phyloP scores from a whole-genome alignment of 2,113 vertebrate species.

The Melanerpes aurifrons region DNA sequence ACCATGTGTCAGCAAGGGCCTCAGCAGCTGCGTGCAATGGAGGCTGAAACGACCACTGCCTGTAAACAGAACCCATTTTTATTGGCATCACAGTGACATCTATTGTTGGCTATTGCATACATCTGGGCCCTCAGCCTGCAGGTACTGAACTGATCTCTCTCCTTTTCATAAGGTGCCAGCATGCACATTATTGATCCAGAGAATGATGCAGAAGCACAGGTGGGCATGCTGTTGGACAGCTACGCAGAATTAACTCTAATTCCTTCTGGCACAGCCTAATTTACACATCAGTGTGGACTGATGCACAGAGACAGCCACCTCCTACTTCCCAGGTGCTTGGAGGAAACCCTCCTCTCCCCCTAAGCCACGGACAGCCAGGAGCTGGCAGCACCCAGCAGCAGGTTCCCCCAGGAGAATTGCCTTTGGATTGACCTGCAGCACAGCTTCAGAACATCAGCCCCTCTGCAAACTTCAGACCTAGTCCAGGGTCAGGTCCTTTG shows the following conservation, averaged over 20 bases:
- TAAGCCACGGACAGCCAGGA: too few species aligned
- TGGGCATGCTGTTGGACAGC: not conserved
- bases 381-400: not conserved
- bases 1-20: not conserved
- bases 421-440: not conserved
- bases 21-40: slow-evolving; percentile 14
- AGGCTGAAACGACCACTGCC: slow-evolving; percentile 55
- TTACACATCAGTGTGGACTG: slow-evolving; percentile 15
- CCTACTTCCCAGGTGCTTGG: not conserved
- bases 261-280: slow-evolving; percentile 52
- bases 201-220: not conserved
- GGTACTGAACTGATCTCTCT: not conserved
- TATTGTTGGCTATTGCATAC: slow-evolving; percentile 68
- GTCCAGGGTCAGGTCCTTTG: not conserved
- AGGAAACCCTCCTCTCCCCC: not conserved
- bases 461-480: accelerated
- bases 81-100: slow-evolving; percentile 77
- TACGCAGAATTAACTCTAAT: slow-evolving; percentile 45
- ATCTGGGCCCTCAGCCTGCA: slow-evolving; percentile 24
- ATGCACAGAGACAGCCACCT: not conserved
- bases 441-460: not conserved
- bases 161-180: not conserved
- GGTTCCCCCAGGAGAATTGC: not conserved
- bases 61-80: slow-evolving; percentile 60
- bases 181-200: slow-evolving; percentile 30